Evolutionary conservation across 2,797 vertebrate species (phyloP), one percentile per base, ranked within the genome.

Genomic region (Megalops cyprinoides): DNA sequence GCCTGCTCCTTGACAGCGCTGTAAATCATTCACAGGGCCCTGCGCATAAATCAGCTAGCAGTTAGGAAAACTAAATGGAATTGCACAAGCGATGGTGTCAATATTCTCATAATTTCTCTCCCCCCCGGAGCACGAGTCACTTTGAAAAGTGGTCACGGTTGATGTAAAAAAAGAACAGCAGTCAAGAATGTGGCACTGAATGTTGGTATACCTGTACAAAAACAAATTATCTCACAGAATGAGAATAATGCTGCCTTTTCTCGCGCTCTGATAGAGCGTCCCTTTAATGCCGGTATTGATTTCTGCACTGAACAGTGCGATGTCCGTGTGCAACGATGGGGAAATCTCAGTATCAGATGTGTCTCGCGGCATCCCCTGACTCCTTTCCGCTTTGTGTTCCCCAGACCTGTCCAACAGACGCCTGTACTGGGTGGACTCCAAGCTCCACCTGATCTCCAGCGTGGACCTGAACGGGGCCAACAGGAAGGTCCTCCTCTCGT

Each of bases 361-460:
- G 46, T 53, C 74, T 79, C 4, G 37, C 14, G 9, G 31, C 58
- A 48, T 62, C 14, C 67, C 15, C 10, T 58, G 15, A n/a, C n/a
- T 25, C 48, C 55, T 28, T 37, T 23, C 46, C 65, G 23, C 53
- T 14, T 25, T 46, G 7, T 74, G 55, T 81, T 42, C 67, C 12
- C 82, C 92, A 99, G 98, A 99, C 92, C 90, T 99, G 91, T 94
- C 97, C 88, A 97, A 94, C 92, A 95, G 96, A 85, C 96, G 97
- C 87, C 92, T 99, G n/a, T 99, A 99, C 89, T 99, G 98, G 98
- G 97, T 99, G 73, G 98, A 99, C 91, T 99, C 98, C 84, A 99
- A 99, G 91, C 90, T 99, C 86, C 98, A 99, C 91, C 92, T 96
- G 51, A 96, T 99, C 80, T 99, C 98, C 87, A 98, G 97, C 76